Evolutionary conservation across 2,888 invertebrate genomes (phyloP), one percentile per base, ranked within the genome.

Genomic region (Drosophila sordidapex): DNA sequence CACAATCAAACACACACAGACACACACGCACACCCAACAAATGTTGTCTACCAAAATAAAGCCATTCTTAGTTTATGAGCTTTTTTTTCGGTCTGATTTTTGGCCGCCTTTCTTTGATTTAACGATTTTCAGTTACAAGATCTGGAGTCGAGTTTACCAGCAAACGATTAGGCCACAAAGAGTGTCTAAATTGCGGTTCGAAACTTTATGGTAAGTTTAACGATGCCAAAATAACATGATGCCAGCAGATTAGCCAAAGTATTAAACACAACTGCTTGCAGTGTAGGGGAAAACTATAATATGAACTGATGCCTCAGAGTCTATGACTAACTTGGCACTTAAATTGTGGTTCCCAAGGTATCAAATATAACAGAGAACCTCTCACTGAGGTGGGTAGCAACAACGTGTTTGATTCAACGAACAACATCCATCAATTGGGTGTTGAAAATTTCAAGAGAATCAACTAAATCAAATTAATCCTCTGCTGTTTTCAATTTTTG

Each of bases 171-270:
- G 79, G 63, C 59, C 52, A 51, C 56, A 40, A 40, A 74, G 56
- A 56, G 53, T 52, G 65, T 60, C 61, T 61, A 59, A 79, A 79
- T 65, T 70, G 74, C 52, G 53, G 68, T 48, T 46, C 10, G 52
- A 58, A 62, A 62, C 62, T 81, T 87, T 74, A 89, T 79, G 85
- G 76, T 69, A 68, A 65, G 69, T 73, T 84, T 84, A 84, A 89
- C 85, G 82, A 84, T 74, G 79, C 82, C 82, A 83, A 84, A 81
- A 56, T 6, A 78, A 86, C 81, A 83, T 48, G 75, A 68, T 73
- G 48, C 27, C 69, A 64, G 35, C 52, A 53, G 69, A 68, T 74
- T 64, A 69, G 46, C 29, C 29, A 38, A 25, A 48, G 63, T 61
- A 68, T 58, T 68, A 31, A 78, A 57, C 57, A 21, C 54, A 29